phyloP scores from a whole-genome alignment of 2,888 invertebrate genomes.

The Sinotaia quadrata region DNA sequence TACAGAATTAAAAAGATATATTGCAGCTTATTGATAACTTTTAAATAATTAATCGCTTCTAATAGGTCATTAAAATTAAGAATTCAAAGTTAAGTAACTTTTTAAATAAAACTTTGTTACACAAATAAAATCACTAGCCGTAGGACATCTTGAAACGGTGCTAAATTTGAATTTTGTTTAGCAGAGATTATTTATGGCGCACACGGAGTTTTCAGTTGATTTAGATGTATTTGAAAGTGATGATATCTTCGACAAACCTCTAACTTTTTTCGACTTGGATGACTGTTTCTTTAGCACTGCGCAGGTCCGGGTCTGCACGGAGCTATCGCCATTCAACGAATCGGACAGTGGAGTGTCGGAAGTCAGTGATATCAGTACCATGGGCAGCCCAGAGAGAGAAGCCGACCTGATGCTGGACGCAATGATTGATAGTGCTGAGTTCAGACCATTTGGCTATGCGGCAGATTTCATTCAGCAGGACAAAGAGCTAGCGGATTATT shows the following conservation, averaged over 20 bases:
- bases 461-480: not conserved
- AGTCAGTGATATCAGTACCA: not conserved
- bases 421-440: slow-evolving; percentile 16
- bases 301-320: slow-evolving; percentile 7
- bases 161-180: no score
- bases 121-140: no score
- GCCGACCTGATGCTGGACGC: slow-evolving; percentile 22
- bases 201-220: not conserved
- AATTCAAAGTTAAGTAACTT: no score
- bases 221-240: not conserved
- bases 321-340: slow-evolving; percentile 56
- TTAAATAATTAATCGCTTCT: no score
- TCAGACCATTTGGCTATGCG: not conserved
- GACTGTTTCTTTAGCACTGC: not conserved
- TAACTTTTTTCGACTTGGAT: not conserved
- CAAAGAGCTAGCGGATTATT: not conserved
- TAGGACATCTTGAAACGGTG: no score
- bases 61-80: no score
- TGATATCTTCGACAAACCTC: not conserved
- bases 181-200: not conserved
- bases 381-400: not conserved
- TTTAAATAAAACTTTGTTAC: no score
- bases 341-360: slow-evolving; percentile 53
- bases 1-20: no score
- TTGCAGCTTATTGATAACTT: no score